Evolutionary conservation across 2,888 invertebrate genomes (phyloP).

Genomic region (Eupithecia tripunctaria): DNA sequence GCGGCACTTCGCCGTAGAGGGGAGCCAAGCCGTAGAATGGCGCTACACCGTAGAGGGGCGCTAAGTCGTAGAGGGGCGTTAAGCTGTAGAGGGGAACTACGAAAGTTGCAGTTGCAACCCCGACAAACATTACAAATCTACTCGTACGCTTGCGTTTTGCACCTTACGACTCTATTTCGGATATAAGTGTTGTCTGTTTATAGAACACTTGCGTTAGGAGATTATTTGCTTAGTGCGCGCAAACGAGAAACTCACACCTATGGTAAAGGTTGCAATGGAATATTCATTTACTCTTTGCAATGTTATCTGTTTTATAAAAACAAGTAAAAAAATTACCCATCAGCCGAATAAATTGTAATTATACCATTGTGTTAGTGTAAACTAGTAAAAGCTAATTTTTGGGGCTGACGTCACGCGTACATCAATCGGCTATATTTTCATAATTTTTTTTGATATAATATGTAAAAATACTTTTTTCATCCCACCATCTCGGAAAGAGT

Average conservation of each 20-base stretch:
- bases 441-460: too few species aligned
- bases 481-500: too few species aligned
- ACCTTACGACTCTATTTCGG: constrained; percentile 23
- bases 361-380: too few species aligned
- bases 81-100: not conserved
- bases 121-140: not conserved
- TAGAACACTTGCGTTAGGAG: constrained; percentile 30
- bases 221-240: constrained; percentile 30
- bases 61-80: constrained; percentile 15
- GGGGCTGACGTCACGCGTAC: too few species aligned
- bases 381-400: too few species aligned
- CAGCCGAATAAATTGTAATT: too few species aligned
- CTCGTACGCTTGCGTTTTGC: constrained; percentile 4
- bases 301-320: too few species aligned
- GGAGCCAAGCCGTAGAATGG: not conserved
- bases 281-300: not conserved
- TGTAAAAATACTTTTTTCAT: too few species aligned
- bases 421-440: too few species aligned
- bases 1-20: not conserved
- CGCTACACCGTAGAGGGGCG: not conserved
- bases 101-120: not conserved
- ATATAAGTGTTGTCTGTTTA: constrained; percentile 33
- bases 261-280: not conserved
- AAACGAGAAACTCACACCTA: not conserved
- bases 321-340: too few species aligned